phyloP scores from a whole-genome alignment of 2,113 vertebrate genomes.

The Loxodonta africana region DNA sequence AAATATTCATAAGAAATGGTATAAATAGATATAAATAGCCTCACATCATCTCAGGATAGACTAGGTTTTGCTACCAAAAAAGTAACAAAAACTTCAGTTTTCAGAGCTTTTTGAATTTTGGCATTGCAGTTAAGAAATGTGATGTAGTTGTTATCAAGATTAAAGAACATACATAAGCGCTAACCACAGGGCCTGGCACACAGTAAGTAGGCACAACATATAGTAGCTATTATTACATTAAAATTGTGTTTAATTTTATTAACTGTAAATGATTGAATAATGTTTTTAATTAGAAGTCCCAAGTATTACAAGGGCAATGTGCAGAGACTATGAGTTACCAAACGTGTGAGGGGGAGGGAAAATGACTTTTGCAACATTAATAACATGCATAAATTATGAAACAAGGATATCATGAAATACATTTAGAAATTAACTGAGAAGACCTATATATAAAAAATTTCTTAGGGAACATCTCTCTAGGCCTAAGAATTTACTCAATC shows the following conservation, averaged over 20 bases:
- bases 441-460: not conserved
- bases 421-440: not conserved
- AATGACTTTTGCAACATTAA: constrained; percentile 31
- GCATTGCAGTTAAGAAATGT: not conserved
- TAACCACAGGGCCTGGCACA: not conserved
- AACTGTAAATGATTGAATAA: not conserved
- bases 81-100: constrained; percentile 16
- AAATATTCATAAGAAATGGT: not conserved
- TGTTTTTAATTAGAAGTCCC: constrained; percentile 24
- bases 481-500: not conserved
- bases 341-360: not conserved
- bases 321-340: not conserved
- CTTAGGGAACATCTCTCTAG: not conserved
- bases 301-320: not conserved
- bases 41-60: constrained; percentile 7
- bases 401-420: not conserved
- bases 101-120: constrained; percentile 3
- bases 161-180: not conserved
- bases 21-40: not conserved
- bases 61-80: not conserved
- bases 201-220: not conserved
- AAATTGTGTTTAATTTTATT: constrained; percentile 28
- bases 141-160: not conserved
- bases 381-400: constrained; percentile 6
- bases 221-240: not conserved